Conservation (phyloP, 2,113 vertebrate genomes). For the Eclectus roratus region DNA sequence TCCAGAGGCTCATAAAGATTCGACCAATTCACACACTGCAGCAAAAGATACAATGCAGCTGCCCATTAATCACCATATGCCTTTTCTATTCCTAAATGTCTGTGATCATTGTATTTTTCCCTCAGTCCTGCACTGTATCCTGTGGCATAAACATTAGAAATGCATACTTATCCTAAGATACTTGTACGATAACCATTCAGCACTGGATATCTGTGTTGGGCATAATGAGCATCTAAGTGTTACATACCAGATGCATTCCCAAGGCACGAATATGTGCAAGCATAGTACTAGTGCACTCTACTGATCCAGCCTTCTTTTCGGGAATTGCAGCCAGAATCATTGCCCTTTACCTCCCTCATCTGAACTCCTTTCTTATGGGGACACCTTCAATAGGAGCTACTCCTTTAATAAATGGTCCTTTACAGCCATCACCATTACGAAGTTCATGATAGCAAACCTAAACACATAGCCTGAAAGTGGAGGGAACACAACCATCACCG, state of each 20-base stretch:
- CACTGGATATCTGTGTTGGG: neutral
- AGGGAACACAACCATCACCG: neutral
- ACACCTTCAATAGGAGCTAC: neutral
- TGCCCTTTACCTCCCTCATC: neutral
- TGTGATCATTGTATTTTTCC: neutral
- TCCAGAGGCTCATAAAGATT: neutral
- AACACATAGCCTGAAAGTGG: rapidly evolving
- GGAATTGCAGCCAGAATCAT: neutral
- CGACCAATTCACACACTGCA: neutral
- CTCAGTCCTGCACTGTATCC: neutral
- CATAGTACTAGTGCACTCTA: rapidly evolving
- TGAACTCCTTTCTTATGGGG: neutral
- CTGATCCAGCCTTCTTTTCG: neutral
- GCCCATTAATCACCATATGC: neutral
- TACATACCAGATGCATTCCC: rapidly evolving
- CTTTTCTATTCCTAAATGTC: neutral
- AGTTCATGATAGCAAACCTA: neutral
- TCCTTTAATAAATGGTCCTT: neutral
- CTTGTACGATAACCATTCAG: neutral
- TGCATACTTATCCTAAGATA: neutral
- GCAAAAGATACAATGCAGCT: neutral
- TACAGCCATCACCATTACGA: neutral
- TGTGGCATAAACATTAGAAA: neutral
- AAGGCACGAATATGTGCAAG: rapidly evolving
- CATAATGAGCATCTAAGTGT: neutral